Evolutionary conservation across 1,140 invertebrate genomes (phyloP), one percentile per base, ranked within the genome.

Genomic region (Drosophila takahashii): DNA sequence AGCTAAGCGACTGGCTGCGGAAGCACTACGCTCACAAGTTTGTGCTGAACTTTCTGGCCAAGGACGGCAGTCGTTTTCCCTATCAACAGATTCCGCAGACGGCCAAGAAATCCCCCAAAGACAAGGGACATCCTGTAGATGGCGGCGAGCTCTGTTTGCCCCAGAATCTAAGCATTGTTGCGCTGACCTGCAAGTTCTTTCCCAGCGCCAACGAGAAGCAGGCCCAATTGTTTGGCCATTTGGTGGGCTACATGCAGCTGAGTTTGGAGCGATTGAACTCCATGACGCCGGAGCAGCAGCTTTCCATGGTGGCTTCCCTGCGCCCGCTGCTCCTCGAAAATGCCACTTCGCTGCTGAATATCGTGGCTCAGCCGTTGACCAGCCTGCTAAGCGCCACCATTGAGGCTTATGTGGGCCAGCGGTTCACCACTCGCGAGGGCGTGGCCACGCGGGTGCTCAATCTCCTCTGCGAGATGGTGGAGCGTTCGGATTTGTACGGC

Each of bases 21-120:
- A 85, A 91, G 44, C 94, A 93, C 56, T 95, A 94, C 77, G 86
- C 93, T 1, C 71, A 81, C 11, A 65, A 69, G 37, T 95, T 94
- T 77, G 10, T 77, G 85, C 87, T 92, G 92, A 75, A 93, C 93
- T 91, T 93, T 94, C 57, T 85, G 94, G 7, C 90, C 16, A 65
- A 74, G 2, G 52, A 75, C 4, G 66, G 44, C 37, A 50, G 52
- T 11, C 44, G 48, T 15, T 89, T 69, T 50, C 83, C 83, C 11
- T 87, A 89, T 39, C 75, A 87, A 9, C 84, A 87, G 29, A 42
- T 79, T 37, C 59, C 75, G 0, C 10, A 13, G 3, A 1, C 22
- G 1, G n/a, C 26, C 5, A 47, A 66, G 10, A 65, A 78, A 18
- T n/a, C 61, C 11, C 13, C 42, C 5, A 73, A 67, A 15, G 62